Percentiles rank a stretch among this genome's conserved stretches.
Conservation (phyloP, 2,888 invertebrate genomes). For the Sceliomorpha sp. region DNA sequence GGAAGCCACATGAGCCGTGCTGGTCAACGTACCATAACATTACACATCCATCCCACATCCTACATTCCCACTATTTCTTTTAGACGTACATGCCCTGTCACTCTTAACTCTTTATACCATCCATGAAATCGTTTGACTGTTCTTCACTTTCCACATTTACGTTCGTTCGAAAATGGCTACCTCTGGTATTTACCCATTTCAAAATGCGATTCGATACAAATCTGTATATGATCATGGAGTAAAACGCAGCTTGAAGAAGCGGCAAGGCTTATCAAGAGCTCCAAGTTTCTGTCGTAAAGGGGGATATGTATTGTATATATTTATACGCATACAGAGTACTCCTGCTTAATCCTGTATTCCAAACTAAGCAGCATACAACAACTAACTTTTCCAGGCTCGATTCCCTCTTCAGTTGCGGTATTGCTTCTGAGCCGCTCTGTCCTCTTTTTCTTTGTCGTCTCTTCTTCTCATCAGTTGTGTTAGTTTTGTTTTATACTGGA, state of each 20-base stretch:
- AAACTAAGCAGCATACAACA: constrained; percentile 73
- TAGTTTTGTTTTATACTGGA: constrained; percentile 51
- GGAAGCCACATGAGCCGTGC: constrained; percentile 61
- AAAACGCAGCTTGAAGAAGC: constrained; percentile 31
- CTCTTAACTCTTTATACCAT: neutral
- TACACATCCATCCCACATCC: constrained; percentile 74
- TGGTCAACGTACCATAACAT: constrained; percentile 79
- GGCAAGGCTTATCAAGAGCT: constrained; percentile 74
- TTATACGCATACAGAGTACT: constrained; percentile 15
- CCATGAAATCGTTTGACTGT: neutral
- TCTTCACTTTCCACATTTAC: neutral
- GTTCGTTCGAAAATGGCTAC: too few species aligned
- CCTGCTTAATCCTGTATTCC: constrained; percentile 76
- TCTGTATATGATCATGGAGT: constrained; percentile 16
- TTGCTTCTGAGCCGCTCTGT: constrained; percentile 38
- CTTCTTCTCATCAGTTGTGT: constrained; percentile 35
- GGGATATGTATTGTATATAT: constrained; percentile 27
- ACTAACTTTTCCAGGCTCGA: constrained; percentile 71
- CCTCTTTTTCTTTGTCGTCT: constrained; percentile 56
- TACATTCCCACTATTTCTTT: constrained; percentile 68
- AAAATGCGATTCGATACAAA: neutral
- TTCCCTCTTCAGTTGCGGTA: constrained; percentile 57
- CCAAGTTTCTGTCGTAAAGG: constrained; percentile 69
- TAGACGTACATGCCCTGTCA: constrained; percentile 65
- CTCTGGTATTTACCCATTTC: neutral